Base-by-base conservation (phyloP, 92 coral and sea anemone species). In the Paramuricea clavata region DNA sequence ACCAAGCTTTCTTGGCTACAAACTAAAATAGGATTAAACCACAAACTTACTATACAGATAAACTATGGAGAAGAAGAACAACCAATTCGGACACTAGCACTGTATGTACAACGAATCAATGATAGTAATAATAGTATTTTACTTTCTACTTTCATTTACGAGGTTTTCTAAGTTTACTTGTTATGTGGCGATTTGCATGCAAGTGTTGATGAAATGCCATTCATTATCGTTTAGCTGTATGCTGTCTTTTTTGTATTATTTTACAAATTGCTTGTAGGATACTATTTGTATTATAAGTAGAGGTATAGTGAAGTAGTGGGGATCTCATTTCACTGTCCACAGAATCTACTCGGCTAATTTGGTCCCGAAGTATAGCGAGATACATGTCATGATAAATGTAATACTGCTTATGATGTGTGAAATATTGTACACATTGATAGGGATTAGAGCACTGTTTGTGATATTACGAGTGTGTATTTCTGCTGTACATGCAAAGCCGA, bases 21-120 rank as follows among this genome's bases (percentile, higher is more conserved):
- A 49, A 76, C 60, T 60, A 56, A 16, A 76, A 22, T 32, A 28
- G 43, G 67, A 76, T 49, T 76, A 54, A 76, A 76, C 68, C 67
- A 76, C 67, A 50, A 36, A 50, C 43, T 76, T 44, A 50, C 31
- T 16, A 56, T 16, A 73, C 72, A 28, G 36, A 65, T 28, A 33
- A 11, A 65, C 19, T 0, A 28, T 65, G 41, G 28, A 65, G 31
- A 15, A 13, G 72, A 1, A 2, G 41, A 33, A 13, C 39, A 33
- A 16, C 21, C 17, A 27, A 33, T 65, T 31, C 36, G 72, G 6
- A 8, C 68, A 22, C 15, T 8, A 4, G 10, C 44, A 31, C 12
- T 11, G 72, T 65, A 65, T 65, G 72, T 65, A 65, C 17, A 12
- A 0, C 6, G 68, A 47, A 47, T 26, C n/a, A 7, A 60, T 27